phyloP scores from a whole-genome alignment of 2,888 invertebrate genomes.

The Microctonus brassicae region DNA sequence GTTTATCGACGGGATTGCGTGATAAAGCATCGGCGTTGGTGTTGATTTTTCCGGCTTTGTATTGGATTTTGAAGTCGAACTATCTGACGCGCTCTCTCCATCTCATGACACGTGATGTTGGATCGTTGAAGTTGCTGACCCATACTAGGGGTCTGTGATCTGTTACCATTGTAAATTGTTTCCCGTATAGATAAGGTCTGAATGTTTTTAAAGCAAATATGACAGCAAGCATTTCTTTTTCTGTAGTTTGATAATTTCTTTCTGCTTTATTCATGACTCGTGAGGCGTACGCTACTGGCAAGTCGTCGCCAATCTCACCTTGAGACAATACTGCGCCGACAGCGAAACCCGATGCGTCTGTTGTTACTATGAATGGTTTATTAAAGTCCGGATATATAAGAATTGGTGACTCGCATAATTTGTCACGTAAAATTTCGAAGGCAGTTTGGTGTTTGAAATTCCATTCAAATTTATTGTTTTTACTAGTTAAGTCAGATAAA shows the following conservation, averaged over 20 bases:
- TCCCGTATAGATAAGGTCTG: constrained; percentile 56
- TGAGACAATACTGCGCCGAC: constrained; percentile 57
- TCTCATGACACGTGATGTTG: constrained; percentile 48
- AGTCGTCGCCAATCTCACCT: constrained; percentile 55
- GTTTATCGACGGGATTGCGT: too few species aligned
- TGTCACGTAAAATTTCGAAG: constrained; percentile 37
- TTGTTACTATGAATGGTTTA: constrained; percentile 53
- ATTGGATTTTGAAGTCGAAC: constrained; percentile 43
- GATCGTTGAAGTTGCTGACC: constrained; percentile 51
- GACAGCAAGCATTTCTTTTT: constrained; percentile 46
- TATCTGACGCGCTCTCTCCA: constrained; percentile 53
- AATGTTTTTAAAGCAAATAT: constrained; percentile 55
- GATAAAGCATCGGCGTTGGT: constrained; percentile 27
- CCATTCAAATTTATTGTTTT: constrained; percentile 41
- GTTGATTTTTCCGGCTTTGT: constrained; percentile 30
- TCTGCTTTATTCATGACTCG: constrained; percentile 53
- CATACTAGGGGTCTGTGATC: constrained; percentile 54
- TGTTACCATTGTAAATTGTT: constrained; percentile 52
- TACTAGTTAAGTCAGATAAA: constrained; percentile 45
- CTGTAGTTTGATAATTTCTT: constrained; percentile 45
- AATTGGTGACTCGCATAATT: constrained; percentile 36
- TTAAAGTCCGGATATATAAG: constrained; percentile 56
- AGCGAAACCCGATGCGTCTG: constrained; percentile 55
- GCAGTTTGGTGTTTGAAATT: constrained; percentile 26
- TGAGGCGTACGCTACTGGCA: constrained; percentile 55